Conservation (phyloP, 2,113 vertebrate species). For the Psilopogon haemacephalus region DNA sequence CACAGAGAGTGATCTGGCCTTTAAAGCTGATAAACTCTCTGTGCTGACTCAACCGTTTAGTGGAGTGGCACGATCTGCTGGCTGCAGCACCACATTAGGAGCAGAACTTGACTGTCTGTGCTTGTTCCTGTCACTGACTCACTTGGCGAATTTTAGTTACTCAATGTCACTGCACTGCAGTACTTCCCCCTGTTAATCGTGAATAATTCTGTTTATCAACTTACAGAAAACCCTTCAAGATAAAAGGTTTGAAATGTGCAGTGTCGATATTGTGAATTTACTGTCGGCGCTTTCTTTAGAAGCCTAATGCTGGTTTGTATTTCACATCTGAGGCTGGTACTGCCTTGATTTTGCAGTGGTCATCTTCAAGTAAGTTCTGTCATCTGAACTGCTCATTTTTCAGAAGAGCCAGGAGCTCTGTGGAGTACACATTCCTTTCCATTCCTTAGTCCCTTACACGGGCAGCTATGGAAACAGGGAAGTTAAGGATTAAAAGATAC, state of each 20-base stretch:
- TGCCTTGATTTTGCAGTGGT: not conserved
- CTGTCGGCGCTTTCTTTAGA: not conserved
- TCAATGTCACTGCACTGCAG: not conserved
- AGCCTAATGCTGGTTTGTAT: not conserved
- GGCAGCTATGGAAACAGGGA: not conserved
- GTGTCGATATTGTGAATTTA: not conserved
- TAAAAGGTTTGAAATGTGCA: not conserved
- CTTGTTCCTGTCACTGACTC: conserved; percentile 30
- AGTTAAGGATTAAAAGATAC: not conserved
- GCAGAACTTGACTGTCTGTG: conserved; percentile 11
- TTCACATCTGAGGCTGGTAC: not conserved
- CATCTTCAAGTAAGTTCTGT: not conserved
- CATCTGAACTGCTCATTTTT: not conserved
- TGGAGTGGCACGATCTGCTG: not conserved
- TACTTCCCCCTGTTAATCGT: not conserved
- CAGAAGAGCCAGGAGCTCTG: not conserved
- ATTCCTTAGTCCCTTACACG: not conserved
- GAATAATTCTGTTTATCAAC: not conserved
- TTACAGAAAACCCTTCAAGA: not conserved
- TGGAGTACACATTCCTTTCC: not conserved
- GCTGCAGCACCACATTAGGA: not conserved
- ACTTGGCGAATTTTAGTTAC: conserved; percentile 12
- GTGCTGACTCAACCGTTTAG: not conserved
- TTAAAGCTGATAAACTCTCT: not conserved
- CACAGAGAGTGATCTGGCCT: not conserved